phyloP scores from a whole-genome alignment of 2,113 vertebrate species.

The Nothoprocta perdicaria region DNA sequence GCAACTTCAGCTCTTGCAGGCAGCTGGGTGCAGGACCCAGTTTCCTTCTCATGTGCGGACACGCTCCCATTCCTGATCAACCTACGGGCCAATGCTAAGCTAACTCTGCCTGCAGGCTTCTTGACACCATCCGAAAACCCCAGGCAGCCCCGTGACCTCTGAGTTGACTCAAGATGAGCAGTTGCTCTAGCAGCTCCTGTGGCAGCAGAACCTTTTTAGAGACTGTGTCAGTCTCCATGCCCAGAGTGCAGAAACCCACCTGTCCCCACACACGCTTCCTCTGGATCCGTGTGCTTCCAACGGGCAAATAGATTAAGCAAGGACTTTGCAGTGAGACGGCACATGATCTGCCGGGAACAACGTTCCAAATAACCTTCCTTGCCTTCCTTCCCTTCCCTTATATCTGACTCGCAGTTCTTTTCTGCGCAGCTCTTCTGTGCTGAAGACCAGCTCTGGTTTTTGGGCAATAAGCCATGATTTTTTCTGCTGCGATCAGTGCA shows the following conservation, averaged over 20 bases:
- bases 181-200: background rate
- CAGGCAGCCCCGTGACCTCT: rapidly evolving
- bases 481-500: background rate
- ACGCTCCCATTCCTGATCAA: rapidly evolving
- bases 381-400: background rate
- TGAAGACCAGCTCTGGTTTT: background rate
- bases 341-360: background rate
- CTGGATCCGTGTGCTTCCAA: background rate
- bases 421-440: background rate
- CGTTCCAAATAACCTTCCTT: background rate
- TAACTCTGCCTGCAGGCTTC: background rate
- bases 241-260: background rate
- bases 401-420: background rate
- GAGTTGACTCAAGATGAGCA: background rate
- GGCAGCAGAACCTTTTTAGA: background rate
- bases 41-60: rapidly evolving
- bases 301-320: rapidly evolving
- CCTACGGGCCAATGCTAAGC: rapidly evolving
- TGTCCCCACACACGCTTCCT: background rate
- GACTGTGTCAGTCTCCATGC: rapidly evolving
- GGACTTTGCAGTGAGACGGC: background rate
- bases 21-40: background rate
- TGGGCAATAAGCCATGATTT: background rate
- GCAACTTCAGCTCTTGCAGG: background rate
- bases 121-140: background rate